These are phyloP conservation scores for Psammodynastes pulverulentus DNA, from an alignment of 2,113 vertebrate species.

Conservation along the genomic window DNA sequence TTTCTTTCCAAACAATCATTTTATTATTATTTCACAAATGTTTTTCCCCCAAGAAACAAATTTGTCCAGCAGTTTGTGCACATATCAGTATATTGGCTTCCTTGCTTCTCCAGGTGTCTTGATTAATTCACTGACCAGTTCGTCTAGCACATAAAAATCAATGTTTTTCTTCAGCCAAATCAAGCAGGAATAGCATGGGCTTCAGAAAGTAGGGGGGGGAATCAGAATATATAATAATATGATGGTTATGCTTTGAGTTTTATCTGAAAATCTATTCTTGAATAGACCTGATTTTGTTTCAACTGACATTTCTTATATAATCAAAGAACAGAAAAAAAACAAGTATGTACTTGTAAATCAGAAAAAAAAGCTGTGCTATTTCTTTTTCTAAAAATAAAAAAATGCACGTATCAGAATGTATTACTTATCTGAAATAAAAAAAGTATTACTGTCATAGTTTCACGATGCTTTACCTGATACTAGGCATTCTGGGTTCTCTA, in stretches of 20 bases:
- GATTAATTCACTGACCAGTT: neutral
- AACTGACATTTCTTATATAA: neutral
- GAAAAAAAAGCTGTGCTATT: neutral
- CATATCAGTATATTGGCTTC: neutral
- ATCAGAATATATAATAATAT: neutral
- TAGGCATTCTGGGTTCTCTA: neutral
- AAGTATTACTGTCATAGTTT: neutral
- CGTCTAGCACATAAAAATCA: neutral
- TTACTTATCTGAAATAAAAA: neutral
- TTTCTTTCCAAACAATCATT: neutral
- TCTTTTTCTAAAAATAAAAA: neutral
- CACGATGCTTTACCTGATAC: neutral
- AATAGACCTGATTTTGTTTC: neutral
- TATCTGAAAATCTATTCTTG: neutral
- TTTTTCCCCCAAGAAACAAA: conserved; percentile 4
- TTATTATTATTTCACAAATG: conserved; percentile 31
- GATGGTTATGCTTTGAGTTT: neutral
- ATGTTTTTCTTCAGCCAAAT: neutral
- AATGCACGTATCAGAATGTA: neutral
- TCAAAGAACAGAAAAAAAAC: neutral
- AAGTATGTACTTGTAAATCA: neutral
- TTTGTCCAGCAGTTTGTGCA: neutral
- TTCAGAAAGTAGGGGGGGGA: neutral
- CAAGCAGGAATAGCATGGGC: neutral
- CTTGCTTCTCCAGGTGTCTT: neutral